Percentiles rank a stretch among this genome's conserved stretches.
Evolutionary conservation across 2,113 vertebrate genomes (phyloP).

Genomic region (Seriola rivoliana): DNA sequence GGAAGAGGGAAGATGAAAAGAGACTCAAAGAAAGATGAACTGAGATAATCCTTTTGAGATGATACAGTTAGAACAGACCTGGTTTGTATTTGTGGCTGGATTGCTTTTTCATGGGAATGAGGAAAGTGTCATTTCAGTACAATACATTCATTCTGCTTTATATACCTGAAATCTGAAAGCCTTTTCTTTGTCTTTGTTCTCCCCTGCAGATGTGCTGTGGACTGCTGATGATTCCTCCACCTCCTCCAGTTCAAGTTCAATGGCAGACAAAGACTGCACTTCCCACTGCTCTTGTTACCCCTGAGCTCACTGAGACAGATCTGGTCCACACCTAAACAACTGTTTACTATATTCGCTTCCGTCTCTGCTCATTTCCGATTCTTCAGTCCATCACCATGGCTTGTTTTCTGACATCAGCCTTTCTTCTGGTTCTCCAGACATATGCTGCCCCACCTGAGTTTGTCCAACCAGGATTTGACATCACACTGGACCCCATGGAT

Average conservation of each 20-base stretch:
- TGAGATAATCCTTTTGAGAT: conserved; percentile 71
- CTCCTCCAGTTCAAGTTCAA: conserved; percentile 66
- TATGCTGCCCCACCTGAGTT: conserved; percentile 81
- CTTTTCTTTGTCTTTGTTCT: conserved; percentile 73
- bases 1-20: conserved; percentile 56
- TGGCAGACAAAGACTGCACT: conserved; percentile 72
- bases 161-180: conserved; percentile 68
- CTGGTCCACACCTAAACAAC: conserved; percentile 62
- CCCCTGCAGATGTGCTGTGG: conserved; percentile 81
- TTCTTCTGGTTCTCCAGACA: conserved; percentile 87
- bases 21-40: conserved; percentile 68
- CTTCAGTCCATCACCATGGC: conserved; percentile 83
- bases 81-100: conserved; percentile 69
- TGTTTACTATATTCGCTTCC: conserved; percentile 9
- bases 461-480: conserved; percentile 74
- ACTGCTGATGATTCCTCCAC: conserved; percentile 66
- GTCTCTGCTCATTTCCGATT: conserved; percentile 22
- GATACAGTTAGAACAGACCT: conserved; percentile 65
- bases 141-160: conserved; percentile 65
- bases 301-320: conserved; percentile 73
- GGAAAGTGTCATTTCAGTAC: conserved; percentile 55
- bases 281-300: conserved; percentile 59
- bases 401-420: conserved; percentile 85
- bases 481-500: conserved; percentile 76
- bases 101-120: conserved; percentile 64